Conservation (phyloP, 2,797 vertebrate genomes). For the Poeciliopsis paucimaculata region DNA sequence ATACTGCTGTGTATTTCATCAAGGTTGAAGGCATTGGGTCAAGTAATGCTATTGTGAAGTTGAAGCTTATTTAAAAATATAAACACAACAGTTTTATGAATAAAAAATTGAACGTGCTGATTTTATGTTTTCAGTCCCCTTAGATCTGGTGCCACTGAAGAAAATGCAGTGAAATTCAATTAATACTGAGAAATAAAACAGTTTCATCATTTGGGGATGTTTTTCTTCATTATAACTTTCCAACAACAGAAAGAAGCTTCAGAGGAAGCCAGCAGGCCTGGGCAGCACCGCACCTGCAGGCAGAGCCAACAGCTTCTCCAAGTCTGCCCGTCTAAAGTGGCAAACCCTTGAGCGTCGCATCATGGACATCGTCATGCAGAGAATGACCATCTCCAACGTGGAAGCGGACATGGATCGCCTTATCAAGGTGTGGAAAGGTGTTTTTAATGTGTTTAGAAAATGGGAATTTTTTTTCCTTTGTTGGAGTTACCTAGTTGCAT, state of each 20-base stretch:
- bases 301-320: constrained; percentile 85
- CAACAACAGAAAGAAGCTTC: constrained; percentile 87
- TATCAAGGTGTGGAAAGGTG: constrained; percentile 84
- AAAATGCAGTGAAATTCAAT: background rate
- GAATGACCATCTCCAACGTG: constrained; percentile 93
- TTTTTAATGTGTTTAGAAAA: background rate
- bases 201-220: background rate
- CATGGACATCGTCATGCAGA: constrained; percentile 96
- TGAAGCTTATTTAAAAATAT: background rate
- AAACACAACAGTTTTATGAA: background rate
- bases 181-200: background rate
- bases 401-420: constrained; percentile 98
- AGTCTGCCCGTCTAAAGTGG: constrained; percentile 94
- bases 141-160: background rate
- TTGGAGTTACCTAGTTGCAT: background rate
- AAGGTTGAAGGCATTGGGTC: too few relatives aligned
- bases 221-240: background rate
- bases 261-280: constrained; percentile 82
- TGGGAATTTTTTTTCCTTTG: background rate
- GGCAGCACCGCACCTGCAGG: constrained; percentile 21
- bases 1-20: background rate
- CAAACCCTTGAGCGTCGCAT: constrained; percentile 91
- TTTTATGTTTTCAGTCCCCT: background rate
- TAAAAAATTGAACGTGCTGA: background rate
- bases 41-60: background rate